These are phyloP conservation scores for Oligia fasciuncula DNA, from an alignment of 2,888 invertebrate genomes.

Conservation along the genomic window DNA sequence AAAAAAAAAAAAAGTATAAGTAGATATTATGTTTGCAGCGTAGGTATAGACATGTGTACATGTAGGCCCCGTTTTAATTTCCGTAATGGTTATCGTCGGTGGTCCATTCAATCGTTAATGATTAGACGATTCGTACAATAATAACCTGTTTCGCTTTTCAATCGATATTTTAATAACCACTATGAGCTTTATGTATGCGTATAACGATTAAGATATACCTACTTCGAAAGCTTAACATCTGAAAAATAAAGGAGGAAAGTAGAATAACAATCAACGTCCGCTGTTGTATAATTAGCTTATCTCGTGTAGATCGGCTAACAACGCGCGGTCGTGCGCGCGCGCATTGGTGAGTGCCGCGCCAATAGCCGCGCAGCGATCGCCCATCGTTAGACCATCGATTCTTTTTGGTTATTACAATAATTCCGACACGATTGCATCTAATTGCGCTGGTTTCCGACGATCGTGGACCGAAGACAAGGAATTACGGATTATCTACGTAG, in stretches of 20 bases:
- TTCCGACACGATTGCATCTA: conserved; percentile 88
- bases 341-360: conserved; percentile 86
- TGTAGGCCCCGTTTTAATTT: conserved; percentile 74
- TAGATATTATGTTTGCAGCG: conserved; percentile 8
- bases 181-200: conserved; percentile 70
- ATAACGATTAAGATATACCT: conserved; percentile 63
- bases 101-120: conserved; percentile 76
- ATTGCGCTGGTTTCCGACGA: conserved; percentile 87
- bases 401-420: conserved; percentile 90
- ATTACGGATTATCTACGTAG: conserved; percentile 80
- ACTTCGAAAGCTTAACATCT: conserved; percentile 79
- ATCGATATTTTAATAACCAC: conserved; percentile 79
- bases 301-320: conserved; percentile 83
- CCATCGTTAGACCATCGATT: conserved; percentile 86
- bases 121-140: conserved; percentile 76
- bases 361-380: conserved; percentile 82
- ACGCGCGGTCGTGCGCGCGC: conserved; percentile 81
- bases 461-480: conserved; percentile 80
- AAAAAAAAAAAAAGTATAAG: no score
- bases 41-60: conserved; percentile 62
- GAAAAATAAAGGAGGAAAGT: conserved; percentile 82
- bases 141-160: conserved; percentile 77
- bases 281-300: conserved; percentile 87
- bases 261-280: conserved; percentile 82
- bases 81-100: conserved; percentile 77